These are phyloP conservation scores for Hypsopygia costalis DNA, from an alignment of 2,888 invertebrate genomes.

Conservation along the genomic window DNA sequence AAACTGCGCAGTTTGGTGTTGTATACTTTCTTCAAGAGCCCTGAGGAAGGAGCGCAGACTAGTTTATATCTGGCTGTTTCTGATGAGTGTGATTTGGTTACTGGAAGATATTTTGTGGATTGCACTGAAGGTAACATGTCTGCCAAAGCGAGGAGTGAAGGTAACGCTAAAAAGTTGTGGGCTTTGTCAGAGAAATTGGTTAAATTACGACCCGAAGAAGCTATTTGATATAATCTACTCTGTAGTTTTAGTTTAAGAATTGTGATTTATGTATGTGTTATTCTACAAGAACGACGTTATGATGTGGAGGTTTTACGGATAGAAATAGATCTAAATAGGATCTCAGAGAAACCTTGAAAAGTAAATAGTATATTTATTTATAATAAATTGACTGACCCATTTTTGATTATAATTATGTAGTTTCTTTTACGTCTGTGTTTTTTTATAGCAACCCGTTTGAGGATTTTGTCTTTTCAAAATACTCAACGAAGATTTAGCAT, in stretches of 20 bases:
- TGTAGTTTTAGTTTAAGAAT: too few species aligned
- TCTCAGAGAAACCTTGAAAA: constrained; percentile 3
- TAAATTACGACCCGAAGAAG: constrained; percentile 48
- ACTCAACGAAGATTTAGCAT: too few species aligned
- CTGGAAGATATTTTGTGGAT: constrained; percentile 90
- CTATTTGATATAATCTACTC: constrained; percentile 16
- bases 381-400: not conserved
- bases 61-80: constrained; percentile 87
- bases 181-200: constrained; percentile 70
- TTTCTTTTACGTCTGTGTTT: too few species aligned
- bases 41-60: constrained; percentile 90
- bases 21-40: constrained; percentile 87
- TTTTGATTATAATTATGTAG: too few species aligned
- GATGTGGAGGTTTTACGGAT: too few species aligned
- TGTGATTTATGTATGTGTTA: too few species aligned
- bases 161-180: constrained; percentile 89
- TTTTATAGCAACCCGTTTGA: too few species aligned
- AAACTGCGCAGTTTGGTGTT: constrained; percentile 82
- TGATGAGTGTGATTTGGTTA: constrained; percentile 85
- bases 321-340: too few species aligned
- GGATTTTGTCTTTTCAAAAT: too few species aligned
- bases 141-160: constrained; percentile 82
- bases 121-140: constrained; percentile 84
- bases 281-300: too few species aligned
- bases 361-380: constrained; percentile 15